Evolutionary conservation across 2,888 invertebrate genomes (phyloP).

Genomic region (Phytoseiulus persimilis): DNA sequence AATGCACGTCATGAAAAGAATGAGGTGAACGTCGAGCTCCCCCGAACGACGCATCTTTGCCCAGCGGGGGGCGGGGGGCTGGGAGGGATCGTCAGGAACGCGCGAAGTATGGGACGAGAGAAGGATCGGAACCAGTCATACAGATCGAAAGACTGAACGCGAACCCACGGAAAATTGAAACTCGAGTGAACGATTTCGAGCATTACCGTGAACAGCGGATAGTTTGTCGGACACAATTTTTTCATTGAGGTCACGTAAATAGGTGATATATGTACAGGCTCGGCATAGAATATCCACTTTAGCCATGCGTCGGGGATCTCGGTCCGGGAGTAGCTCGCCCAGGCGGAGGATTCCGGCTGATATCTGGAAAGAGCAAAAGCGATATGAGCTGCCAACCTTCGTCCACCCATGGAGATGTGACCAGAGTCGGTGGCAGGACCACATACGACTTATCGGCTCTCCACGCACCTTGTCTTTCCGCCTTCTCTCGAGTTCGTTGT

Average conservation of each 20-base stretch:
- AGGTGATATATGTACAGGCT: constrained; percentile 22
- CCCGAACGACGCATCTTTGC: no score
- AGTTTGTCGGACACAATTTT: constrained; percentile 21
- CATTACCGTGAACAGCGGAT: not conserved
- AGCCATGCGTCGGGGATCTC: constrained; percentile 21
- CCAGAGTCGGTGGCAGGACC: no score
- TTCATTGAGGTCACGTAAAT: constrained; percentile 18
- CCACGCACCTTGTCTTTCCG: constrained; percentile 12
- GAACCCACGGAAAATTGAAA: no score
- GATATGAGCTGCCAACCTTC: no score
- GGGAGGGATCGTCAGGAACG: no score
- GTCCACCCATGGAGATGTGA: no score
- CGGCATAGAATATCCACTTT: constrained; percentile 32
- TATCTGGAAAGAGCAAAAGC: not conserved
- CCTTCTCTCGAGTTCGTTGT: constrained; percentile 18
- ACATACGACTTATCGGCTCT: no score
- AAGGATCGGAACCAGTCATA: no score
- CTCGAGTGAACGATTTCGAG: not conserved
- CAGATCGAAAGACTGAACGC: no score
- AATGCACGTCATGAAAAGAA: not conserved
- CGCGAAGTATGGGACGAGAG: no score
- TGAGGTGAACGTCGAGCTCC: no score
- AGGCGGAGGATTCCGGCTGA: constrained; percentile 29
- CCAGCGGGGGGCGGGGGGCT: no score
- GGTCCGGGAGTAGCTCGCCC: constrained; percentile 26